Evolutionary conservation across 1,140 invertebrate species (phyloP), one percentile per base, ranked within the genome.

Genomic region (Chironomus striatipennis): DNA sequence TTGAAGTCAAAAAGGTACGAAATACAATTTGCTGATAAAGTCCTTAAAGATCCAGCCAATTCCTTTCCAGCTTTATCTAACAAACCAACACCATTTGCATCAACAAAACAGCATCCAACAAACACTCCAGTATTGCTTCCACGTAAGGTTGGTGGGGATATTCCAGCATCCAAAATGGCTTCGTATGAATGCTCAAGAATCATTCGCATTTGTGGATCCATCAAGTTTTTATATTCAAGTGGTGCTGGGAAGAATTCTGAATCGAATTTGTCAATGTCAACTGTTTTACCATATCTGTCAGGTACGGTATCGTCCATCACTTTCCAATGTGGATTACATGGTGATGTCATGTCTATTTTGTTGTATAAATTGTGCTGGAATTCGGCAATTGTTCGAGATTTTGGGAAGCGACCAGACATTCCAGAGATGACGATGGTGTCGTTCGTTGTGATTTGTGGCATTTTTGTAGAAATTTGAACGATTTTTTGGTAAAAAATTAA

Each of bases 141-240:
- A 78, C 87, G 84, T 8, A 94, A 78, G 76, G 88, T 88, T 57
- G 82, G 79, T 47, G 93, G 94, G 6, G 21, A 42, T 5, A 43
- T 17, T 84, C 95, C 95, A 75, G 95, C 91, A 86, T 98, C 95
- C 75, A 95, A 83, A n/a, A 97, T 87, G 0, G 94, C 92, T 84
- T 97, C 95, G 78, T 93, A 91, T 0, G 92, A 85, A 73, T 91
- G 89, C 82, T 98, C 95, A 42, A 97, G 80, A 12, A 97, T 81
- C 75, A 95, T 87, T 75, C 95, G 85, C 77, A 91, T 88, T 89
- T 95, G 93, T 0, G 94, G 94, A 78, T 97, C 95, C 92, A 96
- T 93, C 9, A 86, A 87, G 76, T 95, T 87, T 0, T 93, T 93
- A 80, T 95, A 92, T 76, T 93, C 91, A 77, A 87, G 89, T 77